A percentile compares a stretch with the other conserved stretches of the same genome.
These are phyloP conservation scores for Drosophila baimaii DNA, from an alignment of 1,140 invertebrate species.

Conservation along the genomic window DNA sequence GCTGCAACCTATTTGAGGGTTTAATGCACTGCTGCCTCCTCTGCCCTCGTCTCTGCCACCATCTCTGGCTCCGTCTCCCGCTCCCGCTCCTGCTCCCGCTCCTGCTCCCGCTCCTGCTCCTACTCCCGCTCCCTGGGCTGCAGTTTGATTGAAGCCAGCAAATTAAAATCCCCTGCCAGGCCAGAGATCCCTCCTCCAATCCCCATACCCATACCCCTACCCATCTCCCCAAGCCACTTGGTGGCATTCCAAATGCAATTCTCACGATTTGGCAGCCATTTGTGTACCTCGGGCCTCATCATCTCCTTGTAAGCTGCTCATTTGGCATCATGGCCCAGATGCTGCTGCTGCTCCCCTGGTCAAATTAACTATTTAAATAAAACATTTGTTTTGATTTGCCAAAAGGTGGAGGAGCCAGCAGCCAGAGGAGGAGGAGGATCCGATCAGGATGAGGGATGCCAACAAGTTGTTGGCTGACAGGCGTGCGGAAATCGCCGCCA, in stretches of 20 bases:
- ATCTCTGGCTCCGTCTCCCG: neutral
- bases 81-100: no score
- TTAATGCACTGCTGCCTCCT: slow-evolving; percentile 46
- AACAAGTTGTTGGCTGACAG: slow-evolving; percentile 61
- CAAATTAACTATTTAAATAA: slow-evolving; percentile 81
- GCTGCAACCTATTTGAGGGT: slow-evolving; percentile 28
- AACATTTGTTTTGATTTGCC: slow-evolving; percentile 79
- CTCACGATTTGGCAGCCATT: slow-evolving; percentile 76
- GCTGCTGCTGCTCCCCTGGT: slow-evolving; percentile 44
- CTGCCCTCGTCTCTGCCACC: no score
- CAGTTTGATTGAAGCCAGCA: slow-evolving; percentile 76
- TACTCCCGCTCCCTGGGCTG: slow-evolving; percentile 7
- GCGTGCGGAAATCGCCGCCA: slow-evolving; percentile 34
- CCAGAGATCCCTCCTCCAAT: neutral
- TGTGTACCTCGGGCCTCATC: slow-evolving; percentile 62
- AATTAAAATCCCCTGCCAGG: slow-evolving; percentile 69
- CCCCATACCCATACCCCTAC: slow-evolving; percentile 1
- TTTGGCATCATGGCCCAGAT: slow-evolving; percentile 55
- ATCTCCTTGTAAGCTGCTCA: slow-evolving; percentile 75
- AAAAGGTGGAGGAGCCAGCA: neutral
- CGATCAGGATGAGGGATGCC: slow-evolving; percentile 1
- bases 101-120: neutral
- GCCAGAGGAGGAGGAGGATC: neutral
- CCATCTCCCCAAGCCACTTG: no score
- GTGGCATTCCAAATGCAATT: slow-evolving; percentile 65